Conservation (phyloP, 2,888 invertebrate genomes). For the Harpagoxenus sublaevis region DNA sequence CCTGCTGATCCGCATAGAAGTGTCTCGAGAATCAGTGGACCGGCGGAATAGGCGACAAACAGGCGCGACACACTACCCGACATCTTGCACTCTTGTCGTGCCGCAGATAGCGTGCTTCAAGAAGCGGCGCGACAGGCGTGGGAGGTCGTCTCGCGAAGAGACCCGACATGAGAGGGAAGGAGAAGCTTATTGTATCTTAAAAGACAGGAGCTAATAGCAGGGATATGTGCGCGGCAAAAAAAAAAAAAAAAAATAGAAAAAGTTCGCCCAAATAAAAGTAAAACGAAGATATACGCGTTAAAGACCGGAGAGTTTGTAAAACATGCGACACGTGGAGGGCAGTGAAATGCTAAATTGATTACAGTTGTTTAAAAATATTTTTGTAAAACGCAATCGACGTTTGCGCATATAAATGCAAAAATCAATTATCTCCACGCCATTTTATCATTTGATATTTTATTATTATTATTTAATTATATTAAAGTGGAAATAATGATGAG, state of each 20-base stretch:
- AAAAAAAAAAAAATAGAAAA: neutral
- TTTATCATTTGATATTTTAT: neutral
- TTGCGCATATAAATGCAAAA: neutral
- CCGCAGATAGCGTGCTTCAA: conserved; percentile 48
- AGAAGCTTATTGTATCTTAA: neutral
- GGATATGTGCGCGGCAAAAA: neutral
- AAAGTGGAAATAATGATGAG: neutral
- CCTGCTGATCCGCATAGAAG: conserved; percentile 57
- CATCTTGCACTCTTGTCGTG: conserved; percentile 59
- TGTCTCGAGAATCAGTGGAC: conserved; percentile 55
- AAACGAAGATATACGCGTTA: neutral
- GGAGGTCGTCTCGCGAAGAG: conserved; percentile 15
- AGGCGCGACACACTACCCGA: conserved; percentile 64
- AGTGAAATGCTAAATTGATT: neutral
- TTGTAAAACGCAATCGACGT: neutral
- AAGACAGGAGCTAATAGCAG: neutral
- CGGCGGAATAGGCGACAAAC: conserved; percentile 63
- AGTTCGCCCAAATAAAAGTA: neutral
- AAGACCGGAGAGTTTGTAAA: neutral
- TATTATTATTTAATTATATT: neutral
- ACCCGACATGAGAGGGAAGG: neutral
- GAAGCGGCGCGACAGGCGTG: conserved; percentile 22
- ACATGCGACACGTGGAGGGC: neutral
- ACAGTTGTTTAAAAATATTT: neutral
- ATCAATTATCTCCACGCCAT: neutral